These are phyloP conservation scores for Calephelis perditalis DNA, from an alignment of 2,888 invertebrate genomes.

Conservation along the genomic window DNA sequence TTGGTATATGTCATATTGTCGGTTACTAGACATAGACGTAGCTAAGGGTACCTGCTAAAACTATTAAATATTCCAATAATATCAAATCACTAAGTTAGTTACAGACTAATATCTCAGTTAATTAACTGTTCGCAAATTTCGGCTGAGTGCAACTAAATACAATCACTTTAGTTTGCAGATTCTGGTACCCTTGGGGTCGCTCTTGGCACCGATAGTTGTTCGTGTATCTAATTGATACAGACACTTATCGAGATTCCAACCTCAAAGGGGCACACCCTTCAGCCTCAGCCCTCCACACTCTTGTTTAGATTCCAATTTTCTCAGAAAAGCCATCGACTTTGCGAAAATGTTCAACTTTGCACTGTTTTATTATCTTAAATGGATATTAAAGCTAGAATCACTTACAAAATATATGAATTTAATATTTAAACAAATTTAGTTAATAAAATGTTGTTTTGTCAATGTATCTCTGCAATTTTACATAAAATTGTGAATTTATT, in stretches of 20 bases:
- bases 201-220: conserved; percentile 26
- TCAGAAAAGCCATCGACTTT: background rate
- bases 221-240: conserved; percentile 32
- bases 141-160: conserved; percentile 15
- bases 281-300: conserved; percentile 7
- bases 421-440: no score
- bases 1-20: no score
- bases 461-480: no score
- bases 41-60: no score
- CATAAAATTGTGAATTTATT: no score
- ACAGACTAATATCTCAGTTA: background rate
- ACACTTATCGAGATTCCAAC: conserved; percentile 34
- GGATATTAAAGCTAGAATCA: no score
- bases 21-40: no score
- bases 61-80: no score
- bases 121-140: conserved; percentile 7
- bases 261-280: conserved; percentile 24
- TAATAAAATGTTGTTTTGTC: no score
- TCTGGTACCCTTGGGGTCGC: conserved; percentile 25
- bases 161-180: conserved; percentile 24
- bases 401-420: no score
- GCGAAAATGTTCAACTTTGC: background rate
- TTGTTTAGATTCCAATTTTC: conserved; percentile 15
- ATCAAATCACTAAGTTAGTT: no score
- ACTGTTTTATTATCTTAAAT: no score